Base-by-base conservation (phyloP, 1,140 invertebrate species). In the Drosophila trapezifrons region DNA sequence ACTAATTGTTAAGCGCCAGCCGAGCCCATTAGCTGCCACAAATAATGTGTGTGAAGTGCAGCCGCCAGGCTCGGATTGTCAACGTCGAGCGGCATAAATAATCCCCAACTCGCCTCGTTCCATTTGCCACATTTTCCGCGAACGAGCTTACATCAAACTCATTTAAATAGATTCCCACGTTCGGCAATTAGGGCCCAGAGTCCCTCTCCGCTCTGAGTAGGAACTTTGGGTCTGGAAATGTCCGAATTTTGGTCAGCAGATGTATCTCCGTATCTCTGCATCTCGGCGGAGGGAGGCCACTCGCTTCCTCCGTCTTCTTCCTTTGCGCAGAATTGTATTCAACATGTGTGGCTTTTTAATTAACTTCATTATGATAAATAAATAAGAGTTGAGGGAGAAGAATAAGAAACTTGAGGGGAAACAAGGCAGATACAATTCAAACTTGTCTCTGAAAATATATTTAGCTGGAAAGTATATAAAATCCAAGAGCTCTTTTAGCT, bases 261-360 rank as follows among this genome's bases (percentile, higher is more conserved):
- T 71, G 78, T 76, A 76, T 72, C 66, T 60, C 27, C 59, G 76
- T 69, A 47, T 80, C 55, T 80, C 57, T 56, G 65, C 32, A 60
- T 62, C 45, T 56, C 10, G 27, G 22, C 5, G 37, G 10, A 38
- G 42, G 64, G 42, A 32, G 32, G 38, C 27, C 32, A 15, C 25
- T 56, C 15, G 37, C 38, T 56, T 69, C 38, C 58, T 60, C 51
- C 13, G 43, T 45, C 64, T 73, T 72, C 45, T 58, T 66, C 49
- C 51, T 76, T 76, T 85, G 64, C 58, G 60, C 63, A 76, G 70
- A 71, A 71, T 58, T 71, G 66, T 58, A 72, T 72, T 72, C 85
- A 76, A 82, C 86, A 81, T 90, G 85, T 90, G 86, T 90, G 85
- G 85, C 85, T 67, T 86, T 90, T 90, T 82, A 90, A 90, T 90